A percentile compares a stretch with the other conserved stretches of the same genome.
phyloP scores from a whole-genome alignment of 2,888 invertebrate species.

The Sialis lutaria region DNA sequence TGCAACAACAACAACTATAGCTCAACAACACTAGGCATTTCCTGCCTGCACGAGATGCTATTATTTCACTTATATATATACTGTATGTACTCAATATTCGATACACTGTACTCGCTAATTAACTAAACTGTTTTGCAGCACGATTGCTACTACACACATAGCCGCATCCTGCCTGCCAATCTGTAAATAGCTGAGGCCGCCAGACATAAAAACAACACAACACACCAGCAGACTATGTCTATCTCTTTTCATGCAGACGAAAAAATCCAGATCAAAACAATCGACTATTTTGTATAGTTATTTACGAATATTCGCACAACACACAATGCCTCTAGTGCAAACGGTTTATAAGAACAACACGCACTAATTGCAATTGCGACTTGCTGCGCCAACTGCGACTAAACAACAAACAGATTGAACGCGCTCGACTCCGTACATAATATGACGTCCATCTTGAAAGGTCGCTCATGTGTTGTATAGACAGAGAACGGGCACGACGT shows the following conservation, averaged over 20 bases:
- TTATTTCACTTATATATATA: no score
- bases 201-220: slow-evolving; percentile 10
- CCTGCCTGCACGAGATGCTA: slow-evolving; percentile 8
- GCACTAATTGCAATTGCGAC: background rate
- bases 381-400: background rate
- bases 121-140: background rate
- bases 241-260: background rate
- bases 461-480: slow-evolving; percentile 4
- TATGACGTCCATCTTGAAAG: slow-evolving; percentile 3
- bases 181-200: slow-evolving; percentile 11
- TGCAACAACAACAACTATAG: slow-evolving; percentile 17
- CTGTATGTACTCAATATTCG: slow-evolving; percentile 4
- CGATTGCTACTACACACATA: slow-evolving; percentile 7
- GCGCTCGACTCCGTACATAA: background rate
- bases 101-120: slow-evolving; percentile 6
- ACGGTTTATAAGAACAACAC: background rate
- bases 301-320: background rate
- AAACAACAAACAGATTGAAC: background rate
- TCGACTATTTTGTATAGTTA: background rate
- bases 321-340: background rate
- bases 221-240: background rate
- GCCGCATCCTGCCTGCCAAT: slow-evolving; percentile 8
- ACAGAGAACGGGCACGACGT: slow-evolving; percentile 8
- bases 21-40: slow-evolving; percentile 19
- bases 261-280: background rate